Evolutionary conservation across 2,113 vertebrate species (phyloP), one percentile per base, ranked within the genome.

Genomic region (Stegastes partitus): DNA sequence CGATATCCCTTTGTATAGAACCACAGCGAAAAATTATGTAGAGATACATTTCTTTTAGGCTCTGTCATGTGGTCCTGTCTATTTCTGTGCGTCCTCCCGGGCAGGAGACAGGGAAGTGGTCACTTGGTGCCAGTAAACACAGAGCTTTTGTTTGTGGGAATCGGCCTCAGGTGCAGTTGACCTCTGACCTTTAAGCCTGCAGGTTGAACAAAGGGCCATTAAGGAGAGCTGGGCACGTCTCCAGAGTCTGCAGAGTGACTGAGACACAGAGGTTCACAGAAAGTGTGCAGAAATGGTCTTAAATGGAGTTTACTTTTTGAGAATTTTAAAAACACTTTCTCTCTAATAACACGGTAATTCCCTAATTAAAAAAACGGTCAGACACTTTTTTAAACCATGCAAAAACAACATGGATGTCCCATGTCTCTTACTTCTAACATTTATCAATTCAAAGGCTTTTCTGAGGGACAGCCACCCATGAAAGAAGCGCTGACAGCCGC

Each of bases 141-240:
- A 85, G 84, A 82, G 81, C 93, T 92, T 94, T 94, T 94, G 92
- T 94, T 90, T 88, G 93, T 92, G 91, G 90, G 93, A 93, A 92
- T 88, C 87, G 86, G 92, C 95, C 94, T 94, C 93, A 95, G 95
- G 94, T 95, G 94, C 87, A 91, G 89, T 86, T 91, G 93, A 95
- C 93, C 94, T 81, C 81, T 94, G 92, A 95, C 94, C 93, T 72
- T 25, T 82, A 34, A 82, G 87, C 88, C 92, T 79, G 81, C 91
- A 93, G 93, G 89, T 94, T 93, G 89, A 93, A 95, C 93, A 94
- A 94, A 94, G 90, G 85, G 87, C 90, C 88, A 93, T 93, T 94
- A 92, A 93, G 87, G 71, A 85, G 81, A 79, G 71, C 76, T 37
- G 76, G 80, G 81, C 82, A 84, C 84, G 83, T 83, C 87, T 88